A percentile compares a stretch with the other conserved stretches of the same genome.
These are phyloP conservation scores for Lepidocyrtinus sp. DNA, from an alignment of 2,888 invertebrate genomes.

Conservation along the genomic window DNA sequence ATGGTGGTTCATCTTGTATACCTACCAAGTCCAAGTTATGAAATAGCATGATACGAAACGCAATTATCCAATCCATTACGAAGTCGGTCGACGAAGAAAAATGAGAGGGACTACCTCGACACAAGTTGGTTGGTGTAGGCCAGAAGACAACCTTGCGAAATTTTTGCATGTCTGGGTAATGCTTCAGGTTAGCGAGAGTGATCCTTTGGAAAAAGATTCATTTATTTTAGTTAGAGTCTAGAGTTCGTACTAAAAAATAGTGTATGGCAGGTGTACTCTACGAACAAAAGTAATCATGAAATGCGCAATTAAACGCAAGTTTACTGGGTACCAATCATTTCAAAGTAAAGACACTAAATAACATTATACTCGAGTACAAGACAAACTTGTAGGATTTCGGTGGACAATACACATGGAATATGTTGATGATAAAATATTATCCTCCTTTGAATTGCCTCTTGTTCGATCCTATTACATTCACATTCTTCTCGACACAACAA, in stretches of 20 bases:
- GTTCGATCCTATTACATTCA: too few species aligned
- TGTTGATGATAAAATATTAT: too few species aligned
- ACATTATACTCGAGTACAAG: too few species aligned
- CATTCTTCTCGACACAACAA: background rate
- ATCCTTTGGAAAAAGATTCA: background rate
- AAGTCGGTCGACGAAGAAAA: background rate
- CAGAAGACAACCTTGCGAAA: constrained; percentile 34
- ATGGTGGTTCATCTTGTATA: background rate
- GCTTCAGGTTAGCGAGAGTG: too few species aligned
- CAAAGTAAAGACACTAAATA: too few species aligned
- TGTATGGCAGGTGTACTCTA: background rate
- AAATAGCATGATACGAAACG: background rate
- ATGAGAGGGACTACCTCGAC: constrained; percentile 15
- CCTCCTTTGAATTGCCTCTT: too few species aligned
- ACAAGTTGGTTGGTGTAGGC: constrained; percentile 16
- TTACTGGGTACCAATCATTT: background rate
- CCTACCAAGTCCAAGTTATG: background rate
- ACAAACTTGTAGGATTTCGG: too few species aligned
- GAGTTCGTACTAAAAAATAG: background rate
- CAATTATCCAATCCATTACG: constrained; percentile 22
- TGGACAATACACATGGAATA: too few species aligned
- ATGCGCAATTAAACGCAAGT: background rate
- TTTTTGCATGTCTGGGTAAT: background rate
- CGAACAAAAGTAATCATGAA: background rate
- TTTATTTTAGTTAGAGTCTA: background rate